These are phyloP conservation scores for Dysmachus trigonus DNA, from an alignment of 2,888 invertebrate genomes.

Conservation along the genomic window DNA sequence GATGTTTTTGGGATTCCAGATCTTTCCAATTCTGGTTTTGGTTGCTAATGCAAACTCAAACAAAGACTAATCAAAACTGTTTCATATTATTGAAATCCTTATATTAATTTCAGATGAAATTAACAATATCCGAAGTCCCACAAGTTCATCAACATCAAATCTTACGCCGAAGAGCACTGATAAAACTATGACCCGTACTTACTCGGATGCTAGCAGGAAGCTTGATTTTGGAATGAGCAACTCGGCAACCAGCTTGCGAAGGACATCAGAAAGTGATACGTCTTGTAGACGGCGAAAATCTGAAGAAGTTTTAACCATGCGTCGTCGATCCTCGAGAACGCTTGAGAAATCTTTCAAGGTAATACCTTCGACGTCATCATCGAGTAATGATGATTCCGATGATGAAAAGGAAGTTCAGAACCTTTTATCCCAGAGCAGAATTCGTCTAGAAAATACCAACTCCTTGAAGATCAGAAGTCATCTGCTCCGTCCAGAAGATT, in stretches of 20 bases:
- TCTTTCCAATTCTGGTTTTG: neutral
- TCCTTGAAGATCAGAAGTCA: constrained; percentile 63
- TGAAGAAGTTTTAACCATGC: constrained; percentile 34
- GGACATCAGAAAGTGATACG: constrained; percentile 63
- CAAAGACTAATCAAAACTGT: neutral
- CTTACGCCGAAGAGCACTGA: constrained; percentile 59
- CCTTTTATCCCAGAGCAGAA: constrained; percentile 60
- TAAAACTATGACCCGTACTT: constrained; percentile 49
- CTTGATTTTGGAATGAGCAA: constrained; percentile 62
- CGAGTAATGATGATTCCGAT: constrained; percentile 61
- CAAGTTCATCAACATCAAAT: constrained; percentile 58
- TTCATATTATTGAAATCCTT: neutral
- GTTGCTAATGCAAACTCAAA: neutral
- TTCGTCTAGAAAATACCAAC: constrained; percentile 62
- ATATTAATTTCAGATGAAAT: constrained; percentile 50
- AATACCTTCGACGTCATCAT: constrained; percentile 62
- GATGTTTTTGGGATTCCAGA: neutral
- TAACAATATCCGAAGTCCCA: constrained; percentile 54
- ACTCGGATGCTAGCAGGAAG: constrained; percentile 56
- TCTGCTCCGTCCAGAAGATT: constrained; percentile 64
- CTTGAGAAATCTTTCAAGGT: constrained; percentile 62
- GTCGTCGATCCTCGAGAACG: constrained; percentile 61
- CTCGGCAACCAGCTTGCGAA: constrained; percentile 61
- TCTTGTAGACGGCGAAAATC: constrained; percentile 60
- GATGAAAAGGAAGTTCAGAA: constrained; percentile 63